A percentile compares a stretch with the other conserved stretches of the same genome.
Conservation (phyloP, 1,140 invertebrate genomes). For the Lepidotrigona ventralis region DNA sequence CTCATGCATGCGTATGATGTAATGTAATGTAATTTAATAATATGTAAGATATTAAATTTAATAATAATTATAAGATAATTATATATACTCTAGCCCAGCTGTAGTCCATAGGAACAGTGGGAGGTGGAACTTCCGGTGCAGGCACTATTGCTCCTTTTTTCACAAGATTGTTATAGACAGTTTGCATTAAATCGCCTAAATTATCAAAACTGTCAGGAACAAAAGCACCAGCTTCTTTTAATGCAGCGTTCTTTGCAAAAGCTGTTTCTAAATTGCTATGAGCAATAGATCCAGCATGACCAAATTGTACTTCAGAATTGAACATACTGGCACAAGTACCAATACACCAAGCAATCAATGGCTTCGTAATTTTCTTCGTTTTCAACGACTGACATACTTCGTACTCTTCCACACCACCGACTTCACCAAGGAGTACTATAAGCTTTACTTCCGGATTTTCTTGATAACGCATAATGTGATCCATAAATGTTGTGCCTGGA, state of each 20-base stretch:
- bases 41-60: too few relatives aligned
- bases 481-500: slow-evolving; percentile 99
- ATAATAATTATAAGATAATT: too few relatives aligned
- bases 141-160: slow-evolving; percentile 91
- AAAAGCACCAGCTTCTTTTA: slow-evolving; percentile 90
- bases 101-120: slow-evolving; percentile 99
- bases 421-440: slow-evolving; percentile 97
- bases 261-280: slow-evolving; percentile 98
- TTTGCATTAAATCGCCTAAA: slow-evolving; percentile 88
- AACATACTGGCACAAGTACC: slow-evolving; percentile 97
- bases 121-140: slow-evolving; percentile 95
- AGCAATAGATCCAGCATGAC: slow-evolving; percentile 98
- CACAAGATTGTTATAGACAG: slow-evolving; percentile 91
- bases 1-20: background rate
- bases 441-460: slow-evolving; percentile 92
- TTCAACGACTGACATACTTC: slow-evolving; percentile 95
- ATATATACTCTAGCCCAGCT: slow-evolving; percentile 93
- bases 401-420: slow-evolving; percentile 99
- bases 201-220: slow-evolving; percentile 97
- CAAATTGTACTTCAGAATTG: slow-evolving; percentile 99
- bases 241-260: slow-evolving; percentile 93
- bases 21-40: background rate
- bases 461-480: slow-evolving; percentile 95
- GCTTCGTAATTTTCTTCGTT: slow-evolving; percentile 92
- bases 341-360: slow-evolving; percentile 99